These are phyloP conservation scores for Agrypnia vestita DNA, from an alignment of 1,140 invertebrate species.

Conservation along the genomic window DNA sequence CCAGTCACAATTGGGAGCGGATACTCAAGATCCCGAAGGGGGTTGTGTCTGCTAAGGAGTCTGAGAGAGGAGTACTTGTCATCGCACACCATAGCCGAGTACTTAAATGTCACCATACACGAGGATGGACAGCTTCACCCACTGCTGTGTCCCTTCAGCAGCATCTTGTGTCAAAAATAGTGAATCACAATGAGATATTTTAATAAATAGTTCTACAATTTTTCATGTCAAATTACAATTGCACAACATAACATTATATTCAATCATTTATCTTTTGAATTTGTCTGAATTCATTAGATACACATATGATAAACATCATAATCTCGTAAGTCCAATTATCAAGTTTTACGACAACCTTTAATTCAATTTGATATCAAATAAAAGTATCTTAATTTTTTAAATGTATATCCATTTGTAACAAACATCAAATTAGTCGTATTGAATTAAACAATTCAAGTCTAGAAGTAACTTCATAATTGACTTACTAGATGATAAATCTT, in stretches of 20 bases:
- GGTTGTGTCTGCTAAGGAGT: constrained; percentile 82
- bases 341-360: too few species aligned
- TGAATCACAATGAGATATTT: constrained; percentile 44
- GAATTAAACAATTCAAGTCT: too few species aligned
- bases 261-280: constrained; percentile 15
- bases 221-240: constrained; percentile 42
- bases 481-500: too few species aligned
- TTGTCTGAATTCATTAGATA: constrained; percentile 15
- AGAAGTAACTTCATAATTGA: too few species aligned
- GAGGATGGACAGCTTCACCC: background rate
- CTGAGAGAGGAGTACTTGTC: constrained; percentile 18
- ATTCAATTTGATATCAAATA: too few species aligned
- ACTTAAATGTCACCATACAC: constrained; percentile 32
- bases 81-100: background rate
- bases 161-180: constrained; percentile 58
- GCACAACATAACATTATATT: constrained; percentile 28
- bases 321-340: too few species aligned
- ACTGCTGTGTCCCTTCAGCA: constrained; percentile 57
- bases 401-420: too few species aligned
- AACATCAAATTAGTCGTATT: too few species aligned
- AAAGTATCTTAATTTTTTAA: too few species aligned
- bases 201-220: constrained; percentile 41
- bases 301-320: background rate
- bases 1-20: constrained; percentile 81
- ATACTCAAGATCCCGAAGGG: constrained; percentile 83